Evolutionary conservation across 2,797 vertebrate genomes (phyloP).

Genomic region (Microcaecilia unicolor): DNA sequence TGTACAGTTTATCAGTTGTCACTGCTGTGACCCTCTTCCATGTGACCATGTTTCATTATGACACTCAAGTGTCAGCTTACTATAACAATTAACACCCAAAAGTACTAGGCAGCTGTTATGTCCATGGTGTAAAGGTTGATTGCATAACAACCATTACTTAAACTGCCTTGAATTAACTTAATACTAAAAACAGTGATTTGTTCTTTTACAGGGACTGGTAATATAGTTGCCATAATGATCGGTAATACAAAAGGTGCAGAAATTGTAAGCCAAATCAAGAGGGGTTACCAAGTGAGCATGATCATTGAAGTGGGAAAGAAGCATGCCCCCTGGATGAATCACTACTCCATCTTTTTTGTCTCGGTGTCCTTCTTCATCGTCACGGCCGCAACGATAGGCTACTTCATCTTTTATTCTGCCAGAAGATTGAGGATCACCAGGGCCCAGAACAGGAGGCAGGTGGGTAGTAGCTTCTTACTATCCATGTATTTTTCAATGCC

Average conservation of each 20-base stretch:
- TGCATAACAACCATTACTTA: no score
- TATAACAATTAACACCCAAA: no score
- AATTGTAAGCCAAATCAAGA: constrained; percentile 49
- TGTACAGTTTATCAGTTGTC: no score
- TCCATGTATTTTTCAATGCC: no score
- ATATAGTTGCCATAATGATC: constrained; percentile 78
- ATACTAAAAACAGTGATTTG: no score
- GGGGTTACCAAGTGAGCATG: constrained; percentile 64
- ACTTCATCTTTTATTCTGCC: constrained; percentile 80
- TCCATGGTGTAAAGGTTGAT: no score
- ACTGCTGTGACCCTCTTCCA: no score
- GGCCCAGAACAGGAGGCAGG: constrained; percentile 55
- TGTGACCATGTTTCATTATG: no score
- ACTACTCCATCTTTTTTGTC: constrained; percentile 84
- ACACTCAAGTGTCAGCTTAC: no score
- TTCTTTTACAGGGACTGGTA: constrained; percentile 48
- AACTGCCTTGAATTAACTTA: no score
- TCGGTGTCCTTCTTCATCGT: constrained; percentile 85
- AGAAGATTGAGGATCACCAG: constrained; percentile 62
- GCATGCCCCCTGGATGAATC: constrained; percentile 66
- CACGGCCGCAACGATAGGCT: constrained; percentile 74
- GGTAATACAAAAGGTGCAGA: constrained; percentile 71
- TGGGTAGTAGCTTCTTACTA: no score
- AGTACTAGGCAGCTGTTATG: no score
- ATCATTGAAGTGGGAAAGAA: constrained; percentile 61